Evolutionary conservation across 1,140 invertebrate genomes (phyloP).

Genomic region (Conus betulinus): DNA sequence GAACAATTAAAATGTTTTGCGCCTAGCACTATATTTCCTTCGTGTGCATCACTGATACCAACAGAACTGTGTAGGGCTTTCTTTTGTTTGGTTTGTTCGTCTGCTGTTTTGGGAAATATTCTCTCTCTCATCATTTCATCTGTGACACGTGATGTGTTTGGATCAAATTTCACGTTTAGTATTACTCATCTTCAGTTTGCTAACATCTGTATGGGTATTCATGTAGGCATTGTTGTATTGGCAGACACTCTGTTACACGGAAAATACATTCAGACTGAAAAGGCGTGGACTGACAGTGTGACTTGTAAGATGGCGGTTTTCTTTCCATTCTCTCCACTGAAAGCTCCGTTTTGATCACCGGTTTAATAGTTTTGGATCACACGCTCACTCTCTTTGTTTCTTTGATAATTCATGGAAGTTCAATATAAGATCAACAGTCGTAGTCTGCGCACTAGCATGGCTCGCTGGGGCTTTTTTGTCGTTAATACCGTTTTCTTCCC

Average conservation of each 20-base stretch:
- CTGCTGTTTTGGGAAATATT: background rate
- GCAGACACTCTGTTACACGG: background rate
- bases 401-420: background rate
- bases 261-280: background rate
- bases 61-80: background rate
- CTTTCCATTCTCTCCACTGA: background rate
- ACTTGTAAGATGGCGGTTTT: background rate
- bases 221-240: background rate
- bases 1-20: background rate
- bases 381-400: background rate
- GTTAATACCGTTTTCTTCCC: background rate
- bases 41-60: background rate
- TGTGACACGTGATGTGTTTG: background rate
- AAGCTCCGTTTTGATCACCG: background rate
- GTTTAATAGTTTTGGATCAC: background rate
- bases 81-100: background rate
- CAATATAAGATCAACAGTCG: background rate
- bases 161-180: background rate
- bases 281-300: background rate
- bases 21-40: background rate
- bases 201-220: background rate
- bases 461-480: background rate
- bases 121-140: background rate
- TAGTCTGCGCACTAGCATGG: background rate
- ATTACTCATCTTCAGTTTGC: background rate